These are phyloP conservation scores for Nyleta sp. DNA, from an alignment of 2,888 invertebrate genomes.

Conservation along the genomic window DNA sequence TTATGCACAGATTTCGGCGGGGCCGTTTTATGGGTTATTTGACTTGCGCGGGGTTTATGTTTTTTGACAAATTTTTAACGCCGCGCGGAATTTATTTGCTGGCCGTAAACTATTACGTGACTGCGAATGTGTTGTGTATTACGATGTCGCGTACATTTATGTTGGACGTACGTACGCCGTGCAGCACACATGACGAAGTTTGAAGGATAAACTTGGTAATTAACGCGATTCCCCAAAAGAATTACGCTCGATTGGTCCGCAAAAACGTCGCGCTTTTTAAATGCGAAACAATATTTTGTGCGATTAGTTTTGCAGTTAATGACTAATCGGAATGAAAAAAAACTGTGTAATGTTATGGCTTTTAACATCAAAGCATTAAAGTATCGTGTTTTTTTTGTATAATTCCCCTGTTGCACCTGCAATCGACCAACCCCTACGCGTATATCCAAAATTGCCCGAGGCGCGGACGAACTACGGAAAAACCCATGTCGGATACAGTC, in stretches of 20 bases:
- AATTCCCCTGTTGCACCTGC: conserved; percentile 39
- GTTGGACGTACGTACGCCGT: too few relatives aligned
- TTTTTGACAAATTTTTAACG: conserved; percentile 23
- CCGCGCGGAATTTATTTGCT: background rate
- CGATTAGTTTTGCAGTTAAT: background rate
- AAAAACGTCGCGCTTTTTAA: background rate
- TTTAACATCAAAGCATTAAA: conserved; percentile 31
- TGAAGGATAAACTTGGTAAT: background rate
- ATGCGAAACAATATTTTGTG: background rate
- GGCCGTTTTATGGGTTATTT: conserved; percentile 28
- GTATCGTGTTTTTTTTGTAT: conserved; percentile 20
- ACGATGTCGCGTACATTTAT: too few relatives aligned
- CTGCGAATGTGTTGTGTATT: background rate
- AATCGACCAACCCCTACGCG: conserved; percentile 8
- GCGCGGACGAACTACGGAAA: conserved; percentile 36
- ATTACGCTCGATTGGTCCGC: background rate
- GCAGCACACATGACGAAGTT: too few relatives aligned
- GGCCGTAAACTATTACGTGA: conserved; percentile 9
- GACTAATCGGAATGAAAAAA: conserved; percentile 14
- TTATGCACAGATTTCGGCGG: conserved; percentile 9
- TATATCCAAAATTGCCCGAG: conserved; percentile 31
- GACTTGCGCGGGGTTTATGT: conserved; percentile 1
- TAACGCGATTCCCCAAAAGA: background rate
- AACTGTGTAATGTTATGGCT: conserved; percentile 30
- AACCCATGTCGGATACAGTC: conserved; percentile 33